Evolutionary conservation across 2,113 vertebrate species (phyloP).

Genomic region (Jaculus jaculus): DNA sequence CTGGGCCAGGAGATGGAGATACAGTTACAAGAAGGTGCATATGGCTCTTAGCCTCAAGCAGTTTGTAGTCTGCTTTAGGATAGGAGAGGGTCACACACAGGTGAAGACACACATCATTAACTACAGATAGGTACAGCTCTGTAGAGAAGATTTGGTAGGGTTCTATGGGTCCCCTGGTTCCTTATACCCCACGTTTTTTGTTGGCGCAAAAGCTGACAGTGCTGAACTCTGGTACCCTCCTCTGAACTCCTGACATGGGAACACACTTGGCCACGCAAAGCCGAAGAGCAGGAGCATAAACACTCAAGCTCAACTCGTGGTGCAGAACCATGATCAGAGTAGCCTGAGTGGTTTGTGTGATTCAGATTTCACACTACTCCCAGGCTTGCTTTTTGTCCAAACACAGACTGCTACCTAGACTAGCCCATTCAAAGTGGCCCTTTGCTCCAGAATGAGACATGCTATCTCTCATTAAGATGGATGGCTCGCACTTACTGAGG

Average conservation of each 20-base stretch:
- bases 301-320: neutral
- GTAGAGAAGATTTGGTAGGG: neutral
- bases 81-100: neutral
- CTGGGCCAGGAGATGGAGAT: neutral
- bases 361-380: neutral
- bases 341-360: neutral
- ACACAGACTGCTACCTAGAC: neutral
- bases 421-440: neutral
- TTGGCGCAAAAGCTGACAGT: neutral
- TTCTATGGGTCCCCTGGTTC: neutral
- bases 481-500: neutral
- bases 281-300: neutral
- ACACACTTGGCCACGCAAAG: neutral
- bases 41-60: neutral
- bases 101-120: neutral
- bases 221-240: neutral
- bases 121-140: neutral
- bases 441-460: neutral
- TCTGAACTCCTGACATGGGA: neutral
- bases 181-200: neutral
- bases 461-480: neutral
- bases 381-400: conserved; percentile 28
- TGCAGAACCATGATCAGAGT: neutral
- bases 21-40: neutral
- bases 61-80: conserved; percentile 18